These are phyloP conservation scores for Parapristionchus giblindavisi DNA, from an alignment of 2,888 invertebrate species.

Conservation along the genomic window DNA sequence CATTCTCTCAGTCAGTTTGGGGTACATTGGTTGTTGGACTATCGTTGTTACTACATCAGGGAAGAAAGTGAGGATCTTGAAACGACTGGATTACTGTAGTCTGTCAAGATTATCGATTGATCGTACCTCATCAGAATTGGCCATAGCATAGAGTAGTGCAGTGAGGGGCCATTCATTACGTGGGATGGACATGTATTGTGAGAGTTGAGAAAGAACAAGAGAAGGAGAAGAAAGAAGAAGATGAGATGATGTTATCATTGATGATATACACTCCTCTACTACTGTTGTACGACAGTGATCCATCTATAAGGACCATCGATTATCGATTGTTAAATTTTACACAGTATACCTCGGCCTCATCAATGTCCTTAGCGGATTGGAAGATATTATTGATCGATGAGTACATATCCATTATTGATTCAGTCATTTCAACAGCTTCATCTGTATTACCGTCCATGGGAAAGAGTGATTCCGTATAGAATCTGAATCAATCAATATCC, in stretches of 20 bases:
- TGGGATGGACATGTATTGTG: constrained; percentile 9
- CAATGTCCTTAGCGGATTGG: neutral
- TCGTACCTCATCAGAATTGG: constrained; percentile 24
- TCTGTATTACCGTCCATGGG: neutral
- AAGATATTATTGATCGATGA: constrained; percentile 20
- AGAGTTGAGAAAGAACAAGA: neutral
- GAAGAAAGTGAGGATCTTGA: constrained; percentile 19
- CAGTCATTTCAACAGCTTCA: constrained; percentile 21
- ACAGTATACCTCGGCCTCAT: constrained; percentile 15
- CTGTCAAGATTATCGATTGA: neutral
- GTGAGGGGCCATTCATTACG: constrained; percentile 32
- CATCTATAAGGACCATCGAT: constrained; percentile 11
- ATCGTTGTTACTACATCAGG: constrained; percentile 14
- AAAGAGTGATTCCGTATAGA: constrained; percentile 27
- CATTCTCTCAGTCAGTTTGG: constrained; percentile 27
- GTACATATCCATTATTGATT: neutral
- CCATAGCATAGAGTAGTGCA: constrained; percentile 10
- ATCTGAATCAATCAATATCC: neutral
- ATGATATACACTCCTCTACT: constrained; percentile 29
- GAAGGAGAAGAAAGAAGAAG: constrained; percentile 19
- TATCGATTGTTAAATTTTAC: too few species aligned
- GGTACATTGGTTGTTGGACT: neutral
- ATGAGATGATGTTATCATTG: constrained; percentile 12
- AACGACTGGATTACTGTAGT: neutral
- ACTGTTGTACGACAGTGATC: neutral